These are phyloP conservation scores for Dendrocopos noguchii DNA, from an alignment of 2,113 vertebrate genomes.

Conservation along the genomic window DNA sequence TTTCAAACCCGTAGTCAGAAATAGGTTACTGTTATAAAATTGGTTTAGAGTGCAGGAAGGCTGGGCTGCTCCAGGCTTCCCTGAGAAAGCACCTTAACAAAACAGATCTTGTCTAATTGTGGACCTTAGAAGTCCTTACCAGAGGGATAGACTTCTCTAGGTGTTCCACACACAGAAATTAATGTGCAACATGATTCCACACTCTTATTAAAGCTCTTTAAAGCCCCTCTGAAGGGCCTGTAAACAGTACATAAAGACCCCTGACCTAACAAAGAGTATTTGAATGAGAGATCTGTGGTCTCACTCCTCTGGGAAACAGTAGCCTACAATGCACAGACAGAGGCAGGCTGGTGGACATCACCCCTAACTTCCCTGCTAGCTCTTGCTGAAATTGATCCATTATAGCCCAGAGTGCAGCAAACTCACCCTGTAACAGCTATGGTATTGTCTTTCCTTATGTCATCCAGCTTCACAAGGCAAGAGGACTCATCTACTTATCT, in stretches of 20 bases:
- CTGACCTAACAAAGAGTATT: background rate
- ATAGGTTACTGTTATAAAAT: background rate
- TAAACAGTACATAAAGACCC: background rate
- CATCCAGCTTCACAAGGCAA: background rate
- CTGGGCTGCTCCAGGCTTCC: background rate
- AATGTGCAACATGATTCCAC: background rate
- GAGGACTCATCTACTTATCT: background rate
- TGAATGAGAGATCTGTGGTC: background rate
- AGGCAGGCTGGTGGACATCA: background rate
- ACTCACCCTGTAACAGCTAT: background rate
- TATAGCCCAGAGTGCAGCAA: background rate
- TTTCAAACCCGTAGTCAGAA: background rate
- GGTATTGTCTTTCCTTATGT: background rate
- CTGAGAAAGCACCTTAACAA: background rate
- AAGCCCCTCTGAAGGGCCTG: background rate
- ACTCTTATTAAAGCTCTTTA: background rate
- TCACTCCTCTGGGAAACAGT: background rate
- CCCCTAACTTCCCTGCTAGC: background rate
- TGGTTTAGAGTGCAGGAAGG: background rate
- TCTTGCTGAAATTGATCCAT: background rate
- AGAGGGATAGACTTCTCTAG: background rate
- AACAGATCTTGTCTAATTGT: background rate
- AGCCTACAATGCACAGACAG: background rate
- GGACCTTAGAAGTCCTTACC: background rate
- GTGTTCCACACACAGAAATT: background rate